Conservation (phyloP, 30 jellyfish, hydroid and myxozoan genomes). For the Hydractinia symbiolongicarpus region DNA sequence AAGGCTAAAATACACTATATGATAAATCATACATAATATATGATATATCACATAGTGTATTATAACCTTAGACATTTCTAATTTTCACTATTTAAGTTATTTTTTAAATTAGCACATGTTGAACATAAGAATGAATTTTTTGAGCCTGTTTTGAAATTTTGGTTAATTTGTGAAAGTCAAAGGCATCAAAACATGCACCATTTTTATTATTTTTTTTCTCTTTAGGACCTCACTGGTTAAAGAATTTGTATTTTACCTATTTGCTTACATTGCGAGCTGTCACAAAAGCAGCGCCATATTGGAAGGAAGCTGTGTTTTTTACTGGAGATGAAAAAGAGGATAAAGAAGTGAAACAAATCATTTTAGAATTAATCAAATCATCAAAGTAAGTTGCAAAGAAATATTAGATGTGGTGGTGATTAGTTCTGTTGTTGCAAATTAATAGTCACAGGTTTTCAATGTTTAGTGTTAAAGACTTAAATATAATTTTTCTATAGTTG, state of each 20-base stretch:
- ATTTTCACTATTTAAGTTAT: no score
- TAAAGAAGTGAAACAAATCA: slow-evolving; percentile 35
- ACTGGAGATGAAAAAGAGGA: slow-evolving; percentile 79
- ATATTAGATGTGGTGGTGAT: not conserved
- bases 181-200: not conserved
- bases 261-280: slow-evolving; percentile 81
- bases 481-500: no score
- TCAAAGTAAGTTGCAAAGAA: slow-evolving; percentile 37
- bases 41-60: no score
- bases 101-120: no score
- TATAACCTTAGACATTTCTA: no score
- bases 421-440: not conserved
- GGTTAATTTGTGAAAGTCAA: no score
- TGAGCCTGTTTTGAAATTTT: no score
- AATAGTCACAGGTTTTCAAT: no score
- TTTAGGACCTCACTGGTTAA: slow-evolving; percentile 89
- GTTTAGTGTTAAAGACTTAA: no score
- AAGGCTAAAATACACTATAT: no score
- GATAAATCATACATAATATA: no score
- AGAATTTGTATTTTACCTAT: slow-evolving; percentile 75
- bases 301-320: slow-evolving; percentile 73
- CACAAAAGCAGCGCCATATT: slow-evolving; percentile 73
- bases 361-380: slow-evolving; percentile 57
- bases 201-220: not conserved
- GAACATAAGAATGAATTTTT: no score